Evolutionary conservation across 1,140 invertebrate species (phyloP).

Genomic region (Orchestia grillus): DNA sequence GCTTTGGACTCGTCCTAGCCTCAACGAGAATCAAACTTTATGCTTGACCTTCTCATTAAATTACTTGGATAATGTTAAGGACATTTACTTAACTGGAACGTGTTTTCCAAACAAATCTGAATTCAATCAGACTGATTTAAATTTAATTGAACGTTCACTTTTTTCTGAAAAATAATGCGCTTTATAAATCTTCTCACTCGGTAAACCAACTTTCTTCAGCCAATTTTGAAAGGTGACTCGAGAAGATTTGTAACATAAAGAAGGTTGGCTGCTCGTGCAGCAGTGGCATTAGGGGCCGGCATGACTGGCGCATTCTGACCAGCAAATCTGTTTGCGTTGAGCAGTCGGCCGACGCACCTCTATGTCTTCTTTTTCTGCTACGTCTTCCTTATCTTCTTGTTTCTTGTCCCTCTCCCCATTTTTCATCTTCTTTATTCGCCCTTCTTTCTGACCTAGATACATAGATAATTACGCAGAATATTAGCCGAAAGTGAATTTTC

Average conservation of each 20-base stretch:
- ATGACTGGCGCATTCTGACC: conserved; percentile 33
- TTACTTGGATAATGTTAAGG: no score
- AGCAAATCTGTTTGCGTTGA: conserved; percentile 27
- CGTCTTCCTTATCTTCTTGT: background rate
- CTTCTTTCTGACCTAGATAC: no score
- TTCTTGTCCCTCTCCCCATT: no score
- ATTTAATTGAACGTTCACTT: background rate
- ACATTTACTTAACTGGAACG: background rate
- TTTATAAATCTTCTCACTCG: background rate
- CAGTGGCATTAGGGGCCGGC: background rate
- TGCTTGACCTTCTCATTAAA: no score
- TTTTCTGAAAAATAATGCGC: background rate
- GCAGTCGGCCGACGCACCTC: background rate
- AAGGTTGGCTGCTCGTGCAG: conserved; percentile 21
- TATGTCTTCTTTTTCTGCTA: background rate
- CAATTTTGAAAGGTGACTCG: conserved; percentile 33
- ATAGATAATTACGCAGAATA: no score
- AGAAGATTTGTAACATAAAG: conserved; percentile 33
- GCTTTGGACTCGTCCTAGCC: no score
- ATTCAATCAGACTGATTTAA: background rate
- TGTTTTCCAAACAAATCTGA: background rate
- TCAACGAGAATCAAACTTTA: no score
- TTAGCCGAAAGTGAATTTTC: no score
- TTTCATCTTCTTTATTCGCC: no score
- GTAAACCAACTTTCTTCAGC: background rate